Conservation (phyloP, 64 coral and sea anemone genomes). For the Dendronephthya gigantea region DNA sequence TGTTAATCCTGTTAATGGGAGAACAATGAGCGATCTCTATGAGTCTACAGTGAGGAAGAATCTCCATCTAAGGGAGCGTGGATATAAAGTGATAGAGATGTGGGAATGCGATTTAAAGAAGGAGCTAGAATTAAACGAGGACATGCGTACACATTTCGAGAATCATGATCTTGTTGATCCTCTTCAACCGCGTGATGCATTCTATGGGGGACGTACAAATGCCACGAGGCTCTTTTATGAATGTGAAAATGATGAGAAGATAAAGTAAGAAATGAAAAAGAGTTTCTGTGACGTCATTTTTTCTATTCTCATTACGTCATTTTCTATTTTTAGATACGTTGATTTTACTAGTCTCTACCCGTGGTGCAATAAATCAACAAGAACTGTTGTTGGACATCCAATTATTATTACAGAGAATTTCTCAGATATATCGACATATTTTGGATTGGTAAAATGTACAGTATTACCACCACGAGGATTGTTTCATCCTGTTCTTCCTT, state of each 20-base stretch:
- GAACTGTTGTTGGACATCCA: conserved; percentile 21
- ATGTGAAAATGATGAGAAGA: background rate
- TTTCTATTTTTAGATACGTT: conserved; percentile 11
- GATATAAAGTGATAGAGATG: background rate
- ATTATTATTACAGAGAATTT: conserved; percentile 13
- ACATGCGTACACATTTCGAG: background rate
- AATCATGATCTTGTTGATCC: background rate
- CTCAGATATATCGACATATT: background rate
- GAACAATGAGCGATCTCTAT: background rate
- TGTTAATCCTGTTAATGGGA: background rate
- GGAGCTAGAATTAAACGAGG: background rate
- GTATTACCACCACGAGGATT: conserved; percentile 15
- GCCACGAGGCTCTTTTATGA: background rate
- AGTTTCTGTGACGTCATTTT: too few species aligned
- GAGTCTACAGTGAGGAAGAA: background rate
- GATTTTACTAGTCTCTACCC: background rate
- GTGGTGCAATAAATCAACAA: conserved; percentile 22
- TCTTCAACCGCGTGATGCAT: background rate
- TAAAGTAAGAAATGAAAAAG: background rate
- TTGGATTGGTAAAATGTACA: background rate
- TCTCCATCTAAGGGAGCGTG: background rate
- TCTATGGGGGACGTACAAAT: background rate
- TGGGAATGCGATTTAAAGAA: background rate
- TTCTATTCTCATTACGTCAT: background rate
- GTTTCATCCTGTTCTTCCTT: conserved; percentile 20